These are phyloP conservation scores for Heterotilapia buettikoferi DNA, from an alignment of 2,113 vertebrate species.

Conservation along the genomic window DNA sequence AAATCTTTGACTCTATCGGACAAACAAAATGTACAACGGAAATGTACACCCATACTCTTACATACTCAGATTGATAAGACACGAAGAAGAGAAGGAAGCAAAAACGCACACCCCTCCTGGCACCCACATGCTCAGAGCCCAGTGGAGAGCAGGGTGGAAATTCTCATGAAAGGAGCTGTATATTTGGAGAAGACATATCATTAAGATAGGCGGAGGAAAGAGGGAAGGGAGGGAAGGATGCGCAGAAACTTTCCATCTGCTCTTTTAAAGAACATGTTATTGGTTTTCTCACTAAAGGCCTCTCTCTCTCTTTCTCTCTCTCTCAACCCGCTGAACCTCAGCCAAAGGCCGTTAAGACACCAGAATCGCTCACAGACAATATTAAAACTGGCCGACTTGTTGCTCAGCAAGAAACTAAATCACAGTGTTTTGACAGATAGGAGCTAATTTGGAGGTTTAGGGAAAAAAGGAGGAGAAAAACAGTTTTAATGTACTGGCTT, in stretches of 20 bases:
- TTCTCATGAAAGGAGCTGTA: conserved; percentile 82
- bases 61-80: conserved; percentile 60
- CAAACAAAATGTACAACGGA: background rate
- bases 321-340: conserved; percentile 44
- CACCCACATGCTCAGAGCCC: conserved; percentile 54
- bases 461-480: conserved; percentile 14
- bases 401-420: conserved; percentile 42
- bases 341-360: conserved; percentile 58
- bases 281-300: conserved; percentile 56
- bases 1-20: background rate
- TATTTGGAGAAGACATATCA: conserved; percentile 80
- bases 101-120: conserved; percentile 24
- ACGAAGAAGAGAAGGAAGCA: conserved; percentile 13
- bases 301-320: background rate
- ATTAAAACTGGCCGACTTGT: conserved; percentile 53
- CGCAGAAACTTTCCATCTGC: conserved; percentile 77
- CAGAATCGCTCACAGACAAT: conserved; percentile 58
- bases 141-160: conserved; percentile 73
- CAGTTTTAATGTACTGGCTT: conserved; percentile 1
- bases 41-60: background rate
- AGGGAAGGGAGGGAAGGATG: conserved; percentile 63
- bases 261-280: conserved; percentile 74
- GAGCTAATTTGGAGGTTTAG: conserved; percentile 50
- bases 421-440: conserved; percentile 52
- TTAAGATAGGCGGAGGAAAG: conserved; percentile 76